These are phyloP conservation scores for Babylonia areolata DNA, from an alignment of 1,140 invertebrate genomes.

Conservation along the genomic window DNA sequence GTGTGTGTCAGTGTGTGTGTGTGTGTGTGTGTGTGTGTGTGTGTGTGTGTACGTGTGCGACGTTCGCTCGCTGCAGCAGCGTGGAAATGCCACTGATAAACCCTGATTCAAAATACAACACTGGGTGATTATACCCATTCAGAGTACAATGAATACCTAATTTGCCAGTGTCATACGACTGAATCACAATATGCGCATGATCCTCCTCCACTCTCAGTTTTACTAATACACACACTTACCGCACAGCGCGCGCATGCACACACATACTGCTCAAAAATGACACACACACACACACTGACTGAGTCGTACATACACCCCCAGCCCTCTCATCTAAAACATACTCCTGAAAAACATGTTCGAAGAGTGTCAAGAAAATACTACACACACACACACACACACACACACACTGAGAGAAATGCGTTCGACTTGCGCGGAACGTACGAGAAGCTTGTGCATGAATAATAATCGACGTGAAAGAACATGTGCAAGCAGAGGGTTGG, in stretches of 20 bases:
- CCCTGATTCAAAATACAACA: not conserved
- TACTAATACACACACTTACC: not conserved
- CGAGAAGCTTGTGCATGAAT: not conserved
- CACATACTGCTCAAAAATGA: not conserved
- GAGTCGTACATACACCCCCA: not conserved
- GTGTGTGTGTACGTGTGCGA: not conserved
- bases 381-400: not conserved
- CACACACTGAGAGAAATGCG: not conserved
- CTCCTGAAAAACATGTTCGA: too few species aligned
- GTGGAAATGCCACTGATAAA: not conserved
- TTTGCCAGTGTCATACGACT: not conserved
- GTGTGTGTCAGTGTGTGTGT: not conserved
- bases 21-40: not conserved
- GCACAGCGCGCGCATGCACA: not conserved
- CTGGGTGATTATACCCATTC: not conserved
- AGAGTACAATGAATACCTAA: too few species aligned
- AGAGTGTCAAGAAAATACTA: not conserved
- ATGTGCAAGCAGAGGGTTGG: not conserved
- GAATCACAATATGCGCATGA: not conserved
- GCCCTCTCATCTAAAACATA: too few species aligned
- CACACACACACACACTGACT: not conserved
- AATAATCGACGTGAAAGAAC: not conserved
- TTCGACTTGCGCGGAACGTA: too few species aligned
- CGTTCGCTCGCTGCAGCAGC: not conserved
- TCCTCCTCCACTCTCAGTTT: too few species aligned